Evolutionary conservation across 2,113 vertebrate species (phyloP), one percentile per base, ranked within the genome.

Genomic region (Phalacrocorax aristotelis): DNA sequence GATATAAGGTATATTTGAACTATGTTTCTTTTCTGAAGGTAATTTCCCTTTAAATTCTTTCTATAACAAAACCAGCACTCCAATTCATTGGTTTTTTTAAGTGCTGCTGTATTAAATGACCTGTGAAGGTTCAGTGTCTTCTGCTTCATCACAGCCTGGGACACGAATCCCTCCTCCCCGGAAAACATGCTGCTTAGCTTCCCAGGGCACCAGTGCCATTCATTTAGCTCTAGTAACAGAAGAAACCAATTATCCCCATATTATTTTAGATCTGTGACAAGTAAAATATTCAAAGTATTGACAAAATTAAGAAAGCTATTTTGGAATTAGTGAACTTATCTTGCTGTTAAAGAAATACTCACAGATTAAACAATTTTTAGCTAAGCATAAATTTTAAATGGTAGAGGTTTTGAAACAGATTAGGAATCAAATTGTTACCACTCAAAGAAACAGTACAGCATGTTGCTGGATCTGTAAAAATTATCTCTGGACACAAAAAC

Each of bases 41-140:
- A 55, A 48, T 32, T 91, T 79, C 21, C n/a, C 52, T 36, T 82
- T 82, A 60, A 70, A 71, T 68, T 93, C 13, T 89, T 91, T 64
- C 61, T 71, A 4, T 29, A 55, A 82, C n/a, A 48, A 89, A 87
- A 21, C 12, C 18, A 82, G 14, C 44, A 70, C 29, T 82, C 12
- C n/a, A 36, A 5, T 83, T 83, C 3, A 4, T 22, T 20, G 38
- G 10, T 1, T 62, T 71, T 60, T 64, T 29, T 27, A 81, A 94
- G 30, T 44, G 61, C 15, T 82, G 55, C 51, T 66, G 5, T n/a
- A 54, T 54, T 75, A 78, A 70, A 70, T 32, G 11, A 84, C 9
- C n/a, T 78, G 6, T 32, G 65, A 82, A 58, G 29, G 32, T 54
- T 84, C 81, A 57, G 69, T 66, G 69, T 34, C 42, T 89, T 89